Evolutionary conservation across 1,140 invertebrate species (phyloP).

Genomic region (Drosophila carrolli): DNA sequence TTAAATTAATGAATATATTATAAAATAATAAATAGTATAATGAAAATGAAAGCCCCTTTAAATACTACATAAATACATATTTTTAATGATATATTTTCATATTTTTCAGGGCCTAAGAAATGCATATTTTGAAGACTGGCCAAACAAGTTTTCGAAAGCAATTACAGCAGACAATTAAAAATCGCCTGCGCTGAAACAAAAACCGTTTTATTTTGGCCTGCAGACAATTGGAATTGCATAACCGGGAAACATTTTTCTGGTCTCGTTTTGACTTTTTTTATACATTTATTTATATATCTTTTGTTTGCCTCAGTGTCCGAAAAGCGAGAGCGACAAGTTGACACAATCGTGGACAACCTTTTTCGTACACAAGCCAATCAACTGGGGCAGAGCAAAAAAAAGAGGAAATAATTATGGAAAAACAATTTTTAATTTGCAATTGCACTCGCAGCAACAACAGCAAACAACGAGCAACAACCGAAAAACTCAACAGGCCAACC

Average conservation of each 20-base stretch:
- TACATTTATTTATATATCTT: conserved; percentile 11
- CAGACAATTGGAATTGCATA: conserved; percentile 11
- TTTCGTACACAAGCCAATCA: conserved; percentile 17
- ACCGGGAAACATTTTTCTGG: conserved; percentile 21
- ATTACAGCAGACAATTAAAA: conserved; percentile 13
- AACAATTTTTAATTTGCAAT: conserved; percentile 37
- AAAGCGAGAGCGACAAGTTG: conserved; percentile 21
- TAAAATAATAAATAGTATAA: no score
- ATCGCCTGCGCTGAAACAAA: conserved; percentile 3
- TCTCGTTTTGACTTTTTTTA: conserved; percentile 3
- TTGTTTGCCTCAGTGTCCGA: not conserved
- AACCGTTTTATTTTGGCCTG: conserved; percentile 1
- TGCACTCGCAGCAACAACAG: conserved; percentile 22
- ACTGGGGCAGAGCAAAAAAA: not conserved
- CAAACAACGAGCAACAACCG: not conserved
- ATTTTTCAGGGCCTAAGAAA: not conserved
- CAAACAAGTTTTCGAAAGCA: conserved; percentile 10
- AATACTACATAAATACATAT: no score
- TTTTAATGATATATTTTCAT: not conserved
- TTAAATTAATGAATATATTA: no score
- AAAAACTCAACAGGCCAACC: conserved; percentile 28
- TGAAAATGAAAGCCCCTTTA: no score
- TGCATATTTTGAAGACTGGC: not conserved
- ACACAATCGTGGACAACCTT: conserved; percentile 26
- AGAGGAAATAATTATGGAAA: conserved; percentile 26